Base-by-base conservation (phyloP, 2,797 vertebrate species). In the Hypotaenidia okinawae region DNA sequence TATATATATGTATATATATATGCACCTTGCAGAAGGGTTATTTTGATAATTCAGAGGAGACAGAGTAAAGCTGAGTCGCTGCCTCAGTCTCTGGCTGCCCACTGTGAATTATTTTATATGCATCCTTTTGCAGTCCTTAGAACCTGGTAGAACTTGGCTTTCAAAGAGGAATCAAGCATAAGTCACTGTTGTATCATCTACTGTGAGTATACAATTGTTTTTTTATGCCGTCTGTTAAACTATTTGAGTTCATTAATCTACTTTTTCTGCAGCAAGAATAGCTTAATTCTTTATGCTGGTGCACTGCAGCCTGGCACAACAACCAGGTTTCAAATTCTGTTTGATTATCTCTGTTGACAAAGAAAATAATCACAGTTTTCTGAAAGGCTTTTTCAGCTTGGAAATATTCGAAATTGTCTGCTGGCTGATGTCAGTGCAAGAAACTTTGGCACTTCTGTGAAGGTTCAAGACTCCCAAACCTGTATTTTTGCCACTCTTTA, bases 201-300 rank as follows among this genome's bases (percentile, higher is more conserved):
- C 70, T 69, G 21, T 43, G 37, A 81, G 8, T 5, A 5, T 23
- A 81, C 16, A 73, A 54, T 39, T 76, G 90, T 45, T 45, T 45
- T 93, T 75, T 90, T 21, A 94, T 4, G 2, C 24, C 67, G 12
- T 27, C 32, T 70, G 24, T 68, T 93, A 89, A 95, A 91, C 5
- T 63, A 51, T 79, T 94, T 61, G 84, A 87, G 13, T 27, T 92
- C 78, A 87, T 93, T 93, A 87, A 57, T 74, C 79, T 85, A 39
- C 16, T 76, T 70, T 54, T 87, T 70, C 58, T 93, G 55, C 25
- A 63, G 28, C 28, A 82, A 89, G 67, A 93, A 79, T 84, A 25
- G 24, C 39, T 86, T 73, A 61, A 84, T 91, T 95, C 77, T 93
- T 87, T 76, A 57, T 70, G 62, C 41, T 33, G 30, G 19, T 87